Conservation (phyloP, 2,888 invertebrate genomes). For the Octonoba sinensis region DNA sequence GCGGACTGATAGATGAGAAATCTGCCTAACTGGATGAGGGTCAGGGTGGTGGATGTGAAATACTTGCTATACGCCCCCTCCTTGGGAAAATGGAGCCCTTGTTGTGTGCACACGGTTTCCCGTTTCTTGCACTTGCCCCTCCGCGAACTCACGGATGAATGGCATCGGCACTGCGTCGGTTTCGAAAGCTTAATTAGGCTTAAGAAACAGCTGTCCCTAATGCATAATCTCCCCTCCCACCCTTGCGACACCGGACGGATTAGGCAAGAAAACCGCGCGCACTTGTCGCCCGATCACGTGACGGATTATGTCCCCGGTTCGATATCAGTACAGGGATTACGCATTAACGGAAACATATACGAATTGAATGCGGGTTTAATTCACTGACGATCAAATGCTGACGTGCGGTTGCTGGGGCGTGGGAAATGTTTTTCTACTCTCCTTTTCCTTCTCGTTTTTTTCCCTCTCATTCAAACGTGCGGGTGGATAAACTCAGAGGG, state of each 20-base stretch:
- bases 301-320: constrained; percentile 45
- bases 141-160: constrained; percentile 39
- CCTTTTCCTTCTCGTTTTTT: background rate
- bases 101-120: constrained; percentile 7
- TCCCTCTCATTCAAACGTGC: no score
- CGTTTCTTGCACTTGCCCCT: constrained; percentile 38
- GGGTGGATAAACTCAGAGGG: no score
- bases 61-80: constrained; percentile 25
- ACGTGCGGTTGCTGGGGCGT: background rate
- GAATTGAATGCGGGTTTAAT: constrained; percentile 59
- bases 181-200: constrained; percentile 62
- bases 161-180: constrained; percentile 55
- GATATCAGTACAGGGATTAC: constrained; percentile 33
- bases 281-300: constrained; percentile 60
- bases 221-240: constrained; percentile 50
- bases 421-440: background rate
- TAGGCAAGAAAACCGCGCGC: constrained; percentile 53
- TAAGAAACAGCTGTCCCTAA: constrained; percentile 62
- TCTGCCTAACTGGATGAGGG: no score
- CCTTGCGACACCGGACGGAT: constrained; percentile 36
- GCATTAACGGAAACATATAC: constrained; percentile 57
- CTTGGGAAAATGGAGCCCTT: constrained; percentile 7
- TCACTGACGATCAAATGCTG: constrained; percentile 18
- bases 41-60: no score
- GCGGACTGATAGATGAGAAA: no score